Evolutionary conservation across 2,888 invertebrate genomes (phyloP).

Genomic region (Eupithecia dodoneata): DNA sequence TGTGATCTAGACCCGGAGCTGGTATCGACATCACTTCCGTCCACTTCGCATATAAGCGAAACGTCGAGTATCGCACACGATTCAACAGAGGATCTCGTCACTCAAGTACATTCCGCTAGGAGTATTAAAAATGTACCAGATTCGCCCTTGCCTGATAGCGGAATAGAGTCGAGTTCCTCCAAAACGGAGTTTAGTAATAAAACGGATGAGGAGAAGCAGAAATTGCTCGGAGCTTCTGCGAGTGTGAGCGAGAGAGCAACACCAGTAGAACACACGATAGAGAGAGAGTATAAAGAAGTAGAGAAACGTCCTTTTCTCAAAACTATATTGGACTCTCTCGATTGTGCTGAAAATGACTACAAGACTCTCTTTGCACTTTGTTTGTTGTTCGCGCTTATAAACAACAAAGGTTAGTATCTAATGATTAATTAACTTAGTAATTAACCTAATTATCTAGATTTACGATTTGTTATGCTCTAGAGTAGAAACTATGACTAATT

Average conservation of each 20-base stretch:
- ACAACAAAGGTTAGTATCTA: constrained; percentile 92
- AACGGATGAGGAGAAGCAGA: constrained; percentile 97
- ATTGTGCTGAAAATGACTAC: constrained; percentile 97
- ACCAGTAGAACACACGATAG: constrained; percentile 65
- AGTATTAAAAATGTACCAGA: constrained; percentile 75
- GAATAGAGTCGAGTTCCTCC: constrained; percentile 71
- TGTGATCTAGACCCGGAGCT: constrained; percentile 81
- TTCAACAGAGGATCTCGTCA: constrained; percentile 78
- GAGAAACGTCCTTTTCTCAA: constrained; percentile 92
- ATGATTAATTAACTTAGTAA: constrained; percentile 8
- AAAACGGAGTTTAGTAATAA: constrained; percentile 88
- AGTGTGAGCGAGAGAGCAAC: constrained; percentile 55
- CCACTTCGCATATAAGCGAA: constrained; percentile 81
- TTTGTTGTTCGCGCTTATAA: constrained; percentile 95
- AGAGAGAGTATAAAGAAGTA: constrained; percentile 73
- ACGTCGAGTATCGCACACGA: constrained; percentile 77
- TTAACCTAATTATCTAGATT: constrained; percentile 31
- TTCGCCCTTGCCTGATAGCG: constrained; percentile 78
- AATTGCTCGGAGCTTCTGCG: constrained; percentile 67
- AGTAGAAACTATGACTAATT: constrained; percentile 32
- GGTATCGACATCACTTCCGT: constrained; percentile 78
- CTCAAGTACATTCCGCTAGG: constrained; percentile 67
- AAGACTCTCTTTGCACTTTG: constrained; percentile 95
- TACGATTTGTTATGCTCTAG: constrained; percentile 33
- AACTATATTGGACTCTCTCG: constrained; percentile 93